Base-by-base conservation (phyloP, 2,113 vertebrate genomes). In the Carassius gibelio region DNA sequence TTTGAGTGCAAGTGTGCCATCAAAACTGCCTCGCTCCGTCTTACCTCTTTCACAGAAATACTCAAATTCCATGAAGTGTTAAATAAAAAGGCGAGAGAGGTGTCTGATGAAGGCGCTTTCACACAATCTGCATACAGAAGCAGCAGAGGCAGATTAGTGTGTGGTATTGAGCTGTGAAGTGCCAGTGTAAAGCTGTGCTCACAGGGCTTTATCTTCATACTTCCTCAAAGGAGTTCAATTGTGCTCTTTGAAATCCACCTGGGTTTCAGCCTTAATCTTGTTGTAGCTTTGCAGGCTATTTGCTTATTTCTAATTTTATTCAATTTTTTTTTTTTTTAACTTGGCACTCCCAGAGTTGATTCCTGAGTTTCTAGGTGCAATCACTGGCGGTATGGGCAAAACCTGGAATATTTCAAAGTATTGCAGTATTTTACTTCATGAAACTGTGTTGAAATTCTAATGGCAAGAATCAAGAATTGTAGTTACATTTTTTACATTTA, bases 181-280 rank as follows among this genome's bases (percentile, higher is more conserved):
- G 52, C 42, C 13, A 80, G 48, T 72, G 57, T 78, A 80, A 84
- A 74, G 57, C 82, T 66, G 34, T 34, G 57, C 55, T 72, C 42
- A 52, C 34, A 34, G 42, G 50, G 45, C 57, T 76, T 87, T n/a
- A 82, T 62, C 78, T 61, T 8, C 81, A 23, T 36, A n/a, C 23
- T n/a, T 77, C n/a, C 71, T 78, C 59, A 68, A 38, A 84, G 69
- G 23, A 34, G 74, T 81, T 48, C 21, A 77, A n/a, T 76, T 71
- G 45, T 45, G 71, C 71, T n/a, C 59, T 82, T 72, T 81, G 81
- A 87, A 78, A 87, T 87, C 34, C 80, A 77, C 62, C 81, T 83
- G 50, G n/a, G 45, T 68, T 76, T 83, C 50, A 30, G 19, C 50
- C 34, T 78, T 78, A 86, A 68, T 78, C 72, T 68, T 19, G 21